phyloP scores from a whole-genome alignment of 35 echinoderm and acorn worm species.

The Apostichopus californicus region DNA sequence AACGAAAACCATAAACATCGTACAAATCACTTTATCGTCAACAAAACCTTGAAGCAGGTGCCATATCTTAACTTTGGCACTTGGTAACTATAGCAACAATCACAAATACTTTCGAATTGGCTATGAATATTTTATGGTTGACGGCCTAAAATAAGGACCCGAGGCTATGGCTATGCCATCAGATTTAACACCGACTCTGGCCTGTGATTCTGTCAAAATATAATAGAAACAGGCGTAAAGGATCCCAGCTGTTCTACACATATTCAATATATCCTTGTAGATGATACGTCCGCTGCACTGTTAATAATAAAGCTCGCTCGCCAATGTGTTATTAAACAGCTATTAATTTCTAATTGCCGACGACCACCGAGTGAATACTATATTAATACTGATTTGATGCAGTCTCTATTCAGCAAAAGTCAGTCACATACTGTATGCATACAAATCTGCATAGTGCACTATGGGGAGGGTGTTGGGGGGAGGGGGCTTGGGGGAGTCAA shows the following conservation, averaged over 20 bases:
- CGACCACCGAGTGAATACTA: too few relatives aligned
- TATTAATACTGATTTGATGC: too few relatives aligned
- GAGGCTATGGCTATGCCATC: not conserved
- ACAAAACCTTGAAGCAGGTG: constrained; percentile 12
- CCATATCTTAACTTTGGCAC: constrained; percentile 17
- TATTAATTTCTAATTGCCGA: not conserved
- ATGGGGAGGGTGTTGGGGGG: too few relatives aligned
- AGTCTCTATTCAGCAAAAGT: too few relatives aligned
- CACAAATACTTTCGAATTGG: constrained; percentile 4
- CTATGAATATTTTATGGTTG: not conserved
- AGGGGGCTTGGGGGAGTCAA: too few relatives aligned
- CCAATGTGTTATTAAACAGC: not conserved
- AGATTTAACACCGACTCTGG: not conserved
- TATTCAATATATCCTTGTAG: not conserved
- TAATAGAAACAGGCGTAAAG: not conserved
- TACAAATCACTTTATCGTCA: too few relatives aligned
- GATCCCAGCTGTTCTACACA: not conserved
- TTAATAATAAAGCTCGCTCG: too few relatives aligned
- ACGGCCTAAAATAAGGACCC: not conserved
- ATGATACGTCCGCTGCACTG: too few relatives aligned
- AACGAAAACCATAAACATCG: too few relatives aligned
- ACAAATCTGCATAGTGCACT: too few relatives aligned
- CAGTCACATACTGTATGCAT: too few relatives aligned
- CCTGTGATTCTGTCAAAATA: not conserved
- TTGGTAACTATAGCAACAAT: constrained; percentile 21